Conservation (phyloP, 2,113 vertebrate species). For the Potamarius usumacintae region DNA sequence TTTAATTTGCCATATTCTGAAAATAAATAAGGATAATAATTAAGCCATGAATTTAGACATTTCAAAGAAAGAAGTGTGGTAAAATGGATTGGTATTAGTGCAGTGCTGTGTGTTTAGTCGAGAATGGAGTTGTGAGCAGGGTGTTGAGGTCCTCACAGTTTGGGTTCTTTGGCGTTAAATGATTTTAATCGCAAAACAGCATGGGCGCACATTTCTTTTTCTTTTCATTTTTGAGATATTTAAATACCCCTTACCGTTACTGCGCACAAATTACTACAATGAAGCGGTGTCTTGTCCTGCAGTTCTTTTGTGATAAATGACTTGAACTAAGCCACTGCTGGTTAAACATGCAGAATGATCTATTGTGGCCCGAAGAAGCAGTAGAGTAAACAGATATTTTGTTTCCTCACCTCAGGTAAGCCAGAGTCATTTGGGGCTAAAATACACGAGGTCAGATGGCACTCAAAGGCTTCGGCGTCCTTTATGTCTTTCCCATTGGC, state of each 20-base stretch:
- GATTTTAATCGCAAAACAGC: constrained; percentile 31
- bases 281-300: neutral
- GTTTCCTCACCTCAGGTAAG: constrained; percentile 12
- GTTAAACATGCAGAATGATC: constrained; percentile 37
- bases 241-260: constrained; percentile 16
- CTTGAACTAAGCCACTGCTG: constrained; percentile 16
- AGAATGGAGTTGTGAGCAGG: neutral
- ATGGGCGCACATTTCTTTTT: neutral
- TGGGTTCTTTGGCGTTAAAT: neutral
- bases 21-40: neutral
- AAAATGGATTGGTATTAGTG: neutral
- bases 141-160: neutral
- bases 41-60: neutral
- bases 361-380: constrained; percentile 5
- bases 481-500: constrained; percentile 20
- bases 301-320: constrained; percentile 15
- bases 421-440: constrained; percentile 10
- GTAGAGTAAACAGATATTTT: constrained; percentile 11
- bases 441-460: constrained; percentile 22
- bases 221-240: neutral
- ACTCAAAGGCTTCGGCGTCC: constrained; percentile 32
- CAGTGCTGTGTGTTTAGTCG: neutral
- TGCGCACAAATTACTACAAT: neutral
- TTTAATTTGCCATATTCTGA: neutral
- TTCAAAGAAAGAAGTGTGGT: neutral